A percentile compares a stretch with the other conserved stretches of the same genome.
Conservation (phyloP, 2,113 vertebrate genomes). For the Lepus europaeus region DNA sequence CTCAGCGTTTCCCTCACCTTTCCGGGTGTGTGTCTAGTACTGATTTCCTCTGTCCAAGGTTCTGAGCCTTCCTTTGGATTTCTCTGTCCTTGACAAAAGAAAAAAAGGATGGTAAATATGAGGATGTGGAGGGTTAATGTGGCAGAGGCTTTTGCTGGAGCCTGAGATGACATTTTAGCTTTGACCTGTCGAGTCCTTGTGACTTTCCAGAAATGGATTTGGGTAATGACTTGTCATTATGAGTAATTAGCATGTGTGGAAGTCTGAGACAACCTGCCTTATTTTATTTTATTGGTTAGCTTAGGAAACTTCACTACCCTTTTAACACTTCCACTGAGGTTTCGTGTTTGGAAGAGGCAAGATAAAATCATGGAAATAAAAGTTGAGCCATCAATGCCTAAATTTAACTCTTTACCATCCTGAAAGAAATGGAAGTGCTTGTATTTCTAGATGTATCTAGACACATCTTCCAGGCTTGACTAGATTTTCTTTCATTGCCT, state of each 20-base stretch:
- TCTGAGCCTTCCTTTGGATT: neutral
- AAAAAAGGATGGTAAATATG: neutral
- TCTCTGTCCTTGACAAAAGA: neutral
- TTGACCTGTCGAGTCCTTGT: neutral
- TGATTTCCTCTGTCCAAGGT: neutral
- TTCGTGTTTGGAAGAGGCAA: neutral
- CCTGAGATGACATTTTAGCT: slow-evolving; percentile 56
- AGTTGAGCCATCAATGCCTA: neutral
- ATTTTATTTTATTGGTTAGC: neutral
- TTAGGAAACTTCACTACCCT: slow-evolving; percentile 23
- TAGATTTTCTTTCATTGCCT: neutral
- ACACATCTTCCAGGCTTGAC: neutral
- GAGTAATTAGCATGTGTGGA: slow-evolving; percentile 69
- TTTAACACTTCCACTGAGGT: slow-evolving; percentile 21
- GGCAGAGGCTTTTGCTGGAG: neutral
- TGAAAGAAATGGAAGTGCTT: slow-evolving; percentile 33
- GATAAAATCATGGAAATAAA: slow-evolving; percentile 22
- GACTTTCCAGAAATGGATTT: slow-evolving; percentile 76
- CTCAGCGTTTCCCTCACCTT: neutral
- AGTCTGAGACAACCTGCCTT: slow-evolving; percentile 64
- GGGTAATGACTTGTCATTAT: slow-evolving; percentile 68
- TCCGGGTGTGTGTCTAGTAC: no score
- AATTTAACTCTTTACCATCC: neutral
- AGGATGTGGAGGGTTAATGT: slow-evolving; percentile 12
- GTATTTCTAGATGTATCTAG: neutral